These are phyloP conservation scores for Echinometra lucunter DNA, from an alignment of 53 echinoderm and acorn worm species.

Conservation along the genomic window DNA sequence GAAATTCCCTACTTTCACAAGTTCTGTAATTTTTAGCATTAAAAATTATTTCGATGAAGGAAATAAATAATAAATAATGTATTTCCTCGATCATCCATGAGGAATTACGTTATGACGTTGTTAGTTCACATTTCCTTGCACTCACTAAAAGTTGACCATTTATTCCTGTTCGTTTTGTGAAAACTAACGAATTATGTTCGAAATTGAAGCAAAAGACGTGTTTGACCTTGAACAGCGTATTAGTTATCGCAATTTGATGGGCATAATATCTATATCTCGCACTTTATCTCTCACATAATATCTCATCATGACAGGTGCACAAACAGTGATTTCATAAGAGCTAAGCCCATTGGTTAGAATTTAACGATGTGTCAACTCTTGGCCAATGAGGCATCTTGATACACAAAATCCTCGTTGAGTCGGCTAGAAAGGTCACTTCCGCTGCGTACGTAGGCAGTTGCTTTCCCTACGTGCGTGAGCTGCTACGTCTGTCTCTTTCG, in stretches of 20 bases:
- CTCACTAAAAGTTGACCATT: too few species aligned
- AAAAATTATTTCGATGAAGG: too few species aligned
- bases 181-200: background rate
- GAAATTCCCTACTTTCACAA: too few species aligned
- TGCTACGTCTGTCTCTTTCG: background rate
- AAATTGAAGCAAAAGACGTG: background rate
- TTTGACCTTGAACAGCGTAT: background rate
- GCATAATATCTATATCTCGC: background rate
- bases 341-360: background rate
- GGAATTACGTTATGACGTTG: too few species aligned
- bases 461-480: constrained; percentile 16
- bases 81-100: too few species aligned
- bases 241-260: background rate
- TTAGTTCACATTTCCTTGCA: too few species aligned
- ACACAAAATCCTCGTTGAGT: background rate
- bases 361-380: constrained; percentile 64
- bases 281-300: background rate
- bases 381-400: constrained; percentile 26
- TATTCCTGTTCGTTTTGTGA: background rate
- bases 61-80: too few species aligned
- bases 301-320: constrained; percentile 40
- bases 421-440: constrained; percentile 38
- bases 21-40: too few species aligned
- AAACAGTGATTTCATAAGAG: background rate
- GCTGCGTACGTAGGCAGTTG: constrained; percentile 58